Evolutionary conservation across 2,113 vertebrate species (phyloP), one percentile per base, ranked within the genome.

Genomic region (Ploceus nigricollis): DNA sequence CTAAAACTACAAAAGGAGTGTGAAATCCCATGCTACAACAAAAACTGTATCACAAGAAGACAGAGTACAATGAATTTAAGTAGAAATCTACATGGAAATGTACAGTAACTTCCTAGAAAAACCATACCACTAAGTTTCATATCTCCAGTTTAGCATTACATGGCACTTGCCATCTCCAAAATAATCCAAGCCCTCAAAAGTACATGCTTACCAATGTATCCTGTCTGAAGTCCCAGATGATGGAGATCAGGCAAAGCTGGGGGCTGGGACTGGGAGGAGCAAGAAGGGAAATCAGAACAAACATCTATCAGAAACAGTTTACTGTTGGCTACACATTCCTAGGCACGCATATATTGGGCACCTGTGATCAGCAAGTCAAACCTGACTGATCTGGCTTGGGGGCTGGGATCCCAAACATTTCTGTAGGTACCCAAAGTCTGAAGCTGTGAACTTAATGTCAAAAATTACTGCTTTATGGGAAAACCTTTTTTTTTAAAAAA

Each of bases 1-100:
- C 91, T 96, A 86, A 93, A 94, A 89, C 89, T 64, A 96, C 89
- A 95, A 96, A 96, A 90, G 82, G 56, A 90, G 60, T 60, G 30
- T 78, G 56, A 96, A 93, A 93, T 60, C 47, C 80, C 80, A 81
- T 44, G 44, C n/a, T 81, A 60, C 56, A 87, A 92, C 14, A 94
- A 90, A 92, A 94, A 81, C 35, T 48, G 63, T 82, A 92, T 45
- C 47, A 78, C 48, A 76, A 86, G n/a, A 86, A 27, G 37, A 91
- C 48, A 87, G 54, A 80, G 35, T 23, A 30, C 71, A 81, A 16
- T 78, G 89, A 83, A 93, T 83, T 92, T 78, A 61, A 86, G 71
- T 6, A 79, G 35, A 93, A 92, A 86, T 88, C 71, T 44, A 61
- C 8, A 69, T 6, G 22, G 85, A 82, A 87, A 87, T 2, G 15